A percentile compares a stretch with the other conserved stretches of the same genome.
Conservation (phyloP, 1,140 invertebrate species). For the Calosoma granatense region DNA sequence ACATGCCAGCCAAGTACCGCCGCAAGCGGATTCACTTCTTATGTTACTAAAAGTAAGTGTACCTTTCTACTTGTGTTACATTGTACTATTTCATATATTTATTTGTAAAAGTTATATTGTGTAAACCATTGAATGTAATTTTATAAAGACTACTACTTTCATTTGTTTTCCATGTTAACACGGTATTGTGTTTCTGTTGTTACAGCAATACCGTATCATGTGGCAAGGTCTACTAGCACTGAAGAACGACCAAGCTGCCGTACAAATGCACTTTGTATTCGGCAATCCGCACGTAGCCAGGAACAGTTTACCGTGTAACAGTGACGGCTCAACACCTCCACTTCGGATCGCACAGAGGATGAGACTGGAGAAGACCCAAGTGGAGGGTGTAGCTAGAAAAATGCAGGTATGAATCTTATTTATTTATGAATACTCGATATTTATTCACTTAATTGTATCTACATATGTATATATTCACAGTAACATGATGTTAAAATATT, state of each 20-base stretch:
- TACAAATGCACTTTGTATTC: slow-evolving; percentile 97
- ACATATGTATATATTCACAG: background rate
- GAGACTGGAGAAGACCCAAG: slow-evolving; percentile 86
- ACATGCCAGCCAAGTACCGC: slow-evolving; percentile 59
- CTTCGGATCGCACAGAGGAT: slow-evolving; percentile 92
- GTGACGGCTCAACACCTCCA: slow-evolving; percentile 69
- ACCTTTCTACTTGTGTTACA: background rate
- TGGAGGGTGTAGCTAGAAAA: slow-evolving; percentile 89
- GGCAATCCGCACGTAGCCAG: slow-evolving; percentile 81
- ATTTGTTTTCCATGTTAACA: too few species aligned
- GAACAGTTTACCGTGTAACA: slow-evolving; percentile 68
- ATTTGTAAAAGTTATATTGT: too few species aligned
- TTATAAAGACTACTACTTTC: too few species aligned
- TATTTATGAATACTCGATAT: slow-evolving; percentile 10
- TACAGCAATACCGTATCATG: slow-evolving; percentile 82
- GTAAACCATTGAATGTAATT: too few species aligned
- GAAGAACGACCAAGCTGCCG: slow-evolving; percentile 92
- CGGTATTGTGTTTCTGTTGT: too few species aligned
- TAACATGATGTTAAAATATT: background rate
- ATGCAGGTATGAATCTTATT: slow-evolving; percentile 68
- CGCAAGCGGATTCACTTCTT: slow-evolving; percentile 67
- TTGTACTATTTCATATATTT: too few species aligned
- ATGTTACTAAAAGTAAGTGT: slow-evolving; percentile 56
- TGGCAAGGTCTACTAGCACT: slow-evolving; percentile 92
- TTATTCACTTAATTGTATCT: background rate